Evolutionary conservation across 2,113 vertebrate genomes (phyloP).

Genomic region (Atherinomorus stipes): DNA sequence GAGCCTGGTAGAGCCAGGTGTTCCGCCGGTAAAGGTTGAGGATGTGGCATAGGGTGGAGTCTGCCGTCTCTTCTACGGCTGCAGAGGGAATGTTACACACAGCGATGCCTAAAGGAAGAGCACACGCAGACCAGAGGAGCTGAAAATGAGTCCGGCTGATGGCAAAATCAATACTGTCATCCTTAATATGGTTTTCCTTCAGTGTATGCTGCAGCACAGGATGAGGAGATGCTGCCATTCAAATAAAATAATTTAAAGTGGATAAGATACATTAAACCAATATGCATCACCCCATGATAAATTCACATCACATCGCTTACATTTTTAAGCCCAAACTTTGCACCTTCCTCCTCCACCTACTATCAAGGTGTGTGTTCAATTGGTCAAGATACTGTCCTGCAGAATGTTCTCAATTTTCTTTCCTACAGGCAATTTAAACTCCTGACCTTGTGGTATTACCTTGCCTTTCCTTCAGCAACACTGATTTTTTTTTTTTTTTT

Average conservation of each 20-base stretch:
- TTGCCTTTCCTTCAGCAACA: conserved; percentile 40
- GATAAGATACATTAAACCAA: too few species aligned
- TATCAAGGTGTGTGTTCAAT: not conserved
- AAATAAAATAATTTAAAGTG: too few species aligned
- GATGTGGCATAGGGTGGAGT: conserved; percentile 95
- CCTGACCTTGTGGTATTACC: conserved; percentile 48
- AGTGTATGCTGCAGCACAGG: not conserved
- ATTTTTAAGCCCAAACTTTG: too few species aligned
- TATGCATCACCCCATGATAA: too few species aligned
- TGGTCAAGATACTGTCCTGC: conserved; percentile 12
- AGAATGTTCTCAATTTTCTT: conserved; percentile 10
- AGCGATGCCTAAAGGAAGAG: conserved; percentile 87
- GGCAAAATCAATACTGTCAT: conserved; percentile 6
- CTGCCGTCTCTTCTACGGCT: conserved; percentile 95
- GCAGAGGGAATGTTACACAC: conserved; percentile 98
- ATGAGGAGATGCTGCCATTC: too few species aligned
- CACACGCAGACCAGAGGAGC: not conserved
- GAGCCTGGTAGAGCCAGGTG: conserved; percentile 98
- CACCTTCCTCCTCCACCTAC: not conserved
- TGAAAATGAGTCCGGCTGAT: not conserved
- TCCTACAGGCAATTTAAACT: conserved; percentile 9
- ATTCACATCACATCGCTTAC: too few species aligned
- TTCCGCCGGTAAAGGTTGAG: conserved; percentile 98
- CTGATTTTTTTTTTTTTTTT: conserved; percentile 14
- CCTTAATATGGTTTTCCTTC: not conserved